Base-by-base conservation (phyloP, 2,113 vertebrate species). In the Gadus chalcogrammus region DNA sequence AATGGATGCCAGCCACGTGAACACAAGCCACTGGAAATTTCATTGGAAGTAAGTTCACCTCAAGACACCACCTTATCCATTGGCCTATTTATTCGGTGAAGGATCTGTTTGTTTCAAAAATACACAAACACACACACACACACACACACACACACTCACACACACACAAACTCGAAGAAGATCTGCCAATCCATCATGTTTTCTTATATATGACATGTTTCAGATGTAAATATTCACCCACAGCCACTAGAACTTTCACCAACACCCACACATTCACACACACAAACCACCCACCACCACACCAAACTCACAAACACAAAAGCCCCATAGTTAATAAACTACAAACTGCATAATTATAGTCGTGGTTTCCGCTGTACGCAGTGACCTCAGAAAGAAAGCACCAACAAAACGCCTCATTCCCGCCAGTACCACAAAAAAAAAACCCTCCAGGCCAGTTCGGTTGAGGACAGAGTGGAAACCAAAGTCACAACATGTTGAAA, bases 41-140 rank as follows among this genome's bases (percentile, higher is more conserved):
- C 79, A 84, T 68, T 31, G 64, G 83, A 83, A 83, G 74, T 80
- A 79, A 87, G 73, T 79, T 67, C 79, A 77, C 73, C 71, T 70
- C 15, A 73, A 86, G 83, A 84, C 18, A 59, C 72, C 69, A 76
- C 68, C 56, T 61, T 52, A 75, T 84, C 72, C 58, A 17, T 24
- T 70, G 20, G 60, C 75, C 64, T 69, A 68, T 38, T 72, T 77
- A 56, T 38, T 70, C 66, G 69, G 63, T 63, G 66, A 22, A 68
- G 66, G 15, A 15, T 24, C 8, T n/a, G 8, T 24, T 48, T 64
- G 60, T 24, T 70, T 67, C 67, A 28, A 63, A 67, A 78, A 35
- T 7, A 31, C 28, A 31, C 28, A 3, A 3, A 48, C 42, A 48
- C 42, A 48, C 5, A 48, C 12, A 48, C 42, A 48, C 42, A 8